Percentiles rank a stretch among this genome's conserved stretches.
Evolutionary conservation across 1,140 invertebrate species (phyloP).

Genomic region (Laodelphax striatellus): DNA sequence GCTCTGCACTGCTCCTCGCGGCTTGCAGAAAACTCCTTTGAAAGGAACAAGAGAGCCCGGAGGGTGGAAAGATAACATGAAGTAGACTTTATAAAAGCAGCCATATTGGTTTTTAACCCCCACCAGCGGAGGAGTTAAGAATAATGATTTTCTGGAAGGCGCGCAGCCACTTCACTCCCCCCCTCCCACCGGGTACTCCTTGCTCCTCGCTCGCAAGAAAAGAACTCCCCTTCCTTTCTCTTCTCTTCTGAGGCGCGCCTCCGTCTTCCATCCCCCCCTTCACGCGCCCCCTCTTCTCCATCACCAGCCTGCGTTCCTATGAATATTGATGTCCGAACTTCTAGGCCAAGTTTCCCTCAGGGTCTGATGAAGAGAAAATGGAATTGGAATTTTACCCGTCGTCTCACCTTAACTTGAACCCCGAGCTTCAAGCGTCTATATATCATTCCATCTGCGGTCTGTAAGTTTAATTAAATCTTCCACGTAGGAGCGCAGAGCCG

Average conservation of each 20-base stretch:
- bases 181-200: not conserved
- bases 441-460: constrained; percentile 17
- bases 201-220: not conserved
- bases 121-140: constrained; percentile 11
- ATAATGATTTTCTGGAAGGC: constrained; percentile 15
- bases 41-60: constrained; percentile 13
- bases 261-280: too few relatives aligned
- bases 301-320: constrained; percentile 1
- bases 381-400: constrained; percentile 12
- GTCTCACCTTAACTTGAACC: not conserved
- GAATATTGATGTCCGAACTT: constrained; percentile 16
- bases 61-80: constrained; percentile 14
- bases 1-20: constrained; percentile 9
- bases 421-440: not conserved
- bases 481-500: not conserved
- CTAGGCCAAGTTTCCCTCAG: constrained; percentile 10
- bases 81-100: constrained; percentile 15
- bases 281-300: not conserved
- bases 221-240: constrained; percentile 7
- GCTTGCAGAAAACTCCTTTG: constrained; percentile 11
- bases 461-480: constrained; percentile 15
- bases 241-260: not conserved
- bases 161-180: constrained; percentile 4
- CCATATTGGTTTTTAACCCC: constrained; percentile 16
- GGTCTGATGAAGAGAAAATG: constrained; percentile 6